Base-by-base conservation (phyloP, 2,888 invertebrate genomes). In the Phalera bucephala region DNA sequence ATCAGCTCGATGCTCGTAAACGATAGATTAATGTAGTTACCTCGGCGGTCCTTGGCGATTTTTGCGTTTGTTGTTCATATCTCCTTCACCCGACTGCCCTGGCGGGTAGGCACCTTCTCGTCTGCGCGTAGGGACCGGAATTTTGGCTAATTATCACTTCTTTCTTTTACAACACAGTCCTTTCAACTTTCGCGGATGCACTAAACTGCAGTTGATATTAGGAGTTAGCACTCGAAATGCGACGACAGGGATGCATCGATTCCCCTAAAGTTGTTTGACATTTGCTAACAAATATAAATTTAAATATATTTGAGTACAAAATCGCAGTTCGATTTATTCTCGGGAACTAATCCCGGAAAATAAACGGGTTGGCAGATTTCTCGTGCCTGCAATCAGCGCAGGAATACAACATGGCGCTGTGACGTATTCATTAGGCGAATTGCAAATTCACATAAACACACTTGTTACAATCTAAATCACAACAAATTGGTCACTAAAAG, bases 51-150 rank as follows among this genome's bases (percentile, higher is more conserved):
- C 94, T 75, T 95, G 93, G 86, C 95, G 94, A 91, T 93, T 95
- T 92, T 95, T 96, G 89, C 94, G 93, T 91, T 95, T 95, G 86
- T 92, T 95, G 81, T 94, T 95, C 93, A 93, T 94, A 80, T 92
- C 93, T 87, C 85, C 85, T 77, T 86, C 89, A 77, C 89, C 88
- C 67, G 86, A 82, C 81, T 91, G 92, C 91, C 93, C 93, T 91
- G 93, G 91, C 89, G 91, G 91, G 91, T 92, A 93, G 93, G 94
- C 93, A 92, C 93, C 92, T 91, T 94, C 93, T 92, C 92, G 93
- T 91, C 93, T 94, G 91, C 92, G 93, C 92, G 94, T 94, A 89
- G 94, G 94, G 93, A 94, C 94, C 94, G 94, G 94, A 94, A 94
- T 94, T 94, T 94, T 94, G 94, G 92, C 86, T 77, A 87, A 85